Conservation (phyloP, 2,797 vertebrate species). For the Nannoperca obscura region DNA sequence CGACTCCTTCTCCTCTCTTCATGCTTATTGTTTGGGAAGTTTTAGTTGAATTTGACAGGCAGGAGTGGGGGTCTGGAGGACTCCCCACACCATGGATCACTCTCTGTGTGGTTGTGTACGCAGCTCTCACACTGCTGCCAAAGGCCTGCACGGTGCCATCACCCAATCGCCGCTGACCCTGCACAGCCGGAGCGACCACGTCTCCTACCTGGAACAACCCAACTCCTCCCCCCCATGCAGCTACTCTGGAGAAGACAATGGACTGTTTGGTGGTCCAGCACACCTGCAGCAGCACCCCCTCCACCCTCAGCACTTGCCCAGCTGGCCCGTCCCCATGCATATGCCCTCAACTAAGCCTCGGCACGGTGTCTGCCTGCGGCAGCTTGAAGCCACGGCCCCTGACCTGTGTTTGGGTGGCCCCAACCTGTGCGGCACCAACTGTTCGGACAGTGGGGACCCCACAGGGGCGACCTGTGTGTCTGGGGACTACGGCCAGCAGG, state of each 20-base stretch:
- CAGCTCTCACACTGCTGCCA: conserved; percentile 89
- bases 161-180: conserved; percentile 90
- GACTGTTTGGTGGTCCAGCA: conserved; percentile 86
- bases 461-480: conserved; percentile 84
- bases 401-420: conserved; percentile 68
- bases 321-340: conserved; percentile 89
- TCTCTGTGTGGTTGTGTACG: conserved; percentile 93
- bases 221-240: conserved; percentile 90
- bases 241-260: conserved; percentile 85
- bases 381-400: conserved; percentile 81
- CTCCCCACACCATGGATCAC: conserved; percentile 92
- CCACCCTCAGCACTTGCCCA: conserved; percentile 84
- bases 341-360: conserved; percentile 86
- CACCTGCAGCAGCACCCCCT: conserved; percentile 88
- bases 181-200: conserved; percentile 90
- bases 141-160: conserved; percentile 90
- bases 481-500: conserved; percentile 89
- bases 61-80: conserved; percentile 30
- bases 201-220: conserved; percentile 91
- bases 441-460: conserved; percentile 84
- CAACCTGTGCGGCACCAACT: conserved; percentile 84
- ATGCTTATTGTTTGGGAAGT: conserved; percentile 22
- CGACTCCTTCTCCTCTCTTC: conserved; percentile 18
- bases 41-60: conserved; percentile 27
- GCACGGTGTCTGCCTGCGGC: conserved; percentile 87